A percentile compares a stretch with the other conserved stretches of the same genome.
Conservation (phyloP, 2,797 vertebrate species). For the Pseudomugil tenellus region DNA sequence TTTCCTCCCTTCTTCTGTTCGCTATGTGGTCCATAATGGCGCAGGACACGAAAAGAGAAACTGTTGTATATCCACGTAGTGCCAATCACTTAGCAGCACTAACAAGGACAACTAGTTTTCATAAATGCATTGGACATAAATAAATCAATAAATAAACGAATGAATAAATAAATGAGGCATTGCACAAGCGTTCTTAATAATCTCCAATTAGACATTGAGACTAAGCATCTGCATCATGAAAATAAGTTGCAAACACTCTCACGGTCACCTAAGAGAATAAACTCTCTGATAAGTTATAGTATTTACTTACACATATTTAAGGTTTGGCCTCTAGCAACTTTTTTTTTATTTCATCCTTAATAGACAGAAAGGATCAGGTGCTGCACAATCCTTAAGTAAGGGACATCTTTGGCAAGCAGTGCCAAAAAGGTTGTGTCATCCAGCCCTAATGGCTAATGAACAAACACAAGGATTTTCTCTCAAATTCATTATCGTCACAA, state of each 20-base stretch:
- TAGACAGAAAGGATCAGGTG: constrained; percentile 76
- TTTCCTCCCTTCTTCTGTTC: constrained; percentile 22
- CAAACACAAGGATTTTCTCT: constrained; percentile 76
- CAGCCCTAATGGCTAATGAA: constrained; percentile 74
- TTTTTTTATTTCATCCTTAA: constrained; percentile 79
- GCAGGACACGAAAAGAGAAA: constrained; percentile 36
- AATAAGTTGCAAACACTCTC: constrained; percentile 10
- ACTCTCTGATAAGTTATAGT: constrained; percentile 62
- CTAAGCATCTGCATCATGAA: constrained; percentile 27
- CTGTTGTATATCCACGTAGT: constrained; percentile 12
- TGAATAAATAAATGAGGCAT: neutral
- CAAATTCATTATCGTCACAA: constrained; percentile 76
- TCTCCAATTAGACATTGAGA: constrained; percentile 38
- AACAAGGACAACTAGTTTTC: constrained; percentile 46
- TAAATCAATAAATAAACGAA: no score
- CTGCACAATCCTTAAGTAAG: constrained; percentile 75
- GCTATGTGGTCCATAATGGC: constrained; percentile 30
- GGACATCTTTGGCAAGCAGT: constrained; percentile 78
- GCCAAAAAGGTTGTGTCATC: constrained; percentile 80
- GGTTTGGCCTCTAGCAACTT: constrained; percentile 60
- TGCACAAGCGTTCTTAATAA: constrained; percentile 37
- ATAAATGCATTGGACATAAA: neutral
- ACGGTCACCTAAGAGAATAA: constrained; percentile 42
- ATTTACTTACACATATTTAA: constrained; percentile 26
- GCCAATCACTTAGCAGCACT: constrained; percentile 31